Base-by-base conservation (phyloP, 2,888 invertebrate genomes). In the Salticus scenicus region DNA sequence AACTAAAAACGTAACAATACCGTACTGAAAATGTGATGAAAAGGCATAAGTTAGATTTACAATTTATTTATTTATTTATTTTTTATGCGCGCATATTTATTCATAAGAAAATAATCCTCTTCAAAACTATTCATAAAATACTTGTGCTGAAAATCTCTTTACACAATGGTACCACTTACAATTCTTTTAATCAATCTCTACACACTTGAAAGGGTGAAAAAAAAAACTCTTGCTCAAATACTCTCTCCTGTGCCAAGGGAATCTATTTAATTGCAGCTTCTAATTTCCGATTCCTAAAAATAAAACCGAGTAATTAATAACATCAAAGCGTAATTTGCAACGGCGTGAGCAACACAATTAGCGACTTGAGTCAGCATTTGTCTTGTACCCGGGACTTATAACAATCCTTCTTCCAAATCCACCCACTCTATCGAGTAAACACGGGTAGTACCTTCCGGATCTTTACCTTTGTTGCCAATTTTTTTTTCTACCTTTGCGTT, bases 361-460 rank as follows among this genome's bases (percentile, higher is more conserved):
- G 83, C 83, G 77, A 83, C 77, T 83, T 77, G 76, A 77, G 72
- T 83, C 83, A 77, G 83, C 83, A 83, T 83, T 83, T 83, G 83
- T 83, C 83, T 83, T 83, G 77, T 37, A 67, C 51, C 47, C 37
- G 51, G 71, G 51, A 73, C 81, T 57, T 81, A 73, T 74, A 74
- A 81, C 77, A 37, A 28, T 57, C 70, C n/a, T 31, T 63, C 28
- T 37, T 42, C 64, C 30, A 14, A 30, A 14, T 66, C 30, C 75
- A 10, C 75, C 66, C 66, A n/a, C 31, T 24, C 51, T 27, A 51
- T 57, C 57, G 72, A 79, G 70, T 70, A 82, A 82, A 82, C 81
- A 75, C 75, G 70, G 75, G 70, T 75, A 82, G 70, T 82, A 82
- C 74, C 81, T 74, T 70, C 79, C 70, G 72, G 79, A 79, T 72